A percentile compares a stretch with the other conserved stretches of the same genome.
phyloP scores from a whole-genome alignment of 2,113 vertebrate genomes.

The Pandion haliaetus region DNA sequence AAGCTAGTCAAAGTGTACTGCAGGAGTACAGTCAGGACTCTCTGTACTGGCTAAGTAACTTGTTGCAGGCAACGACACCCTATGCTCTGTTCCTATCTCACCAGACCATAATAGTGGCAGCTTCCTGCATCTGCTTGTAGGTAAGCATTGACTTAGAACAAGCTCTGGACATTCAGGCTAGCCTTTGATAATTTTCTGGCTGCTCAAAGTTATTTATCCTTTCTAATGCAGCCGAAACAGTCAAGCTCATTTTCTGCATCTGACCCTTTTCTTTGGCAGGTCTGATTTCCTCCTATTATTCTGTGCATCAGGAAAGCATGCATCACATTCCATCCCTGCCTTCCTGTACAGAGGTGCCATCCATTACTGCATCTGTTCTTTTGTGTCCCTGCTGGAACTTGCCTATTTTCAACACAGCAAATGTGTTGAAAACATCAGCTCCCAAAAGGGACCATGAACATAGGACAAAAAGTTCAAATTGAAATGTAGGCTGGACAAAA shows the following conservation, averaged over 20 bases:
- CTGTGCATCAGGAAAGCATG: neutral
- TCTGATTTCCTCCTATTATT: constrained; percentile 36
- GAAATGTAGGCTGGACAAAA: neutral
- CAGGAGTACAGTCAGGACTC: neutral
- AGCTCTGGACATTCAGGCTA: neutral
- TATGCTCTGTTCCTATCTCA: neutral
- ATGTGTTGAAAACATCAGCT: neutral
- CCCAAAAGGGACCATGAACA: neutral
- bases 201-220: neutral
- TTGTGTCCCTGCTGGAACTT: neutral
- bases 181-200: neutral
- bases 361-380: neutral
- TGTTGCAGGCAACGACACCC: neutral
- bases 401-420: neutral
- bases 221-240: neutral
- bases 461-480: neutral
- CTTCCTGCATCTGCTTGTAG: neutral
- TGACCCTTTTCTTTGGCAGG: constrained; percentile 21
- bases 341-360: constrained; percentile 15
- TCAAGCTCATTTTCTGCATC: neutral
- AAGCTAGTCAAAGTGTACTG: neutral
- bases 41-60: neutral
- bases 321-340: neutral
- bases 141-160: neutral
- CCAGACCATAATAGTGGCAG: neutral